Base-by-base conservation (phyloP, 2,888 invertebrate genomes). In the Entomobrya multifasciata region DNA sequence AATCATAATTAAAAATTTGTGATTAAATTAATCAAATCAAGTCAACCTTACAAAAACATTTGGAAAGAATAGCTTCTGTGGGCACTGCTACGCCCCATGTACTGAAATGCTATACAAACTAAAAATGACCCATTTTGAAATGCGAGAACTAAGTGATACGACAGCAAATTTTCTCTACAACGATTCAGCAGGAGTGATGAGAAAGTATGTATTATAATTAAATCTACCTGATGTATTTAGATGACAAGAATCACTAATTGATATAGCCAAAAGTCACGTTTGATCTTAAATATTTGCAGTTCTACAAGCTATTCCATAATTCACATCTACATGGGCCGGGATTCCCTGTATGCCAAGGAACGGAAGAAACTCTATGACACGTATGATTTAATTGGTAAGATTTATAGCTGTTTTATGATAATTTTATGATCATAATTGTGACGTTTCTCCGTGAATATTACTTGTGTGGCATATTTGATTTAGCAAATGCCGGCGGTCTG, bases 401-500 rank as follows among this genome's bases (percentile, higher is more conserved):
- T 36, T 30, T 55, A 6, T 20, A 78, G n/a, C n/a, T n/a, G n/a
- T n/a, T n/a, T n/a, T n/a, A n/a, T n/a, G n/a, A n/a, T n/a, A n/a
- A n/a, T n/a, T n/a, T n/a, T n/a, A n/a, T n/a, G n/a, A n/a, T n/a
- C n/a, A n/a, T n/a, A n/a, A n/a, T n/a, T n/a, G n/a, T n/a, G n/a
- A n/a, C n/a, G n/a, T n/a, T n/a, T n/a, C n/a, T n/a, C n/a, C n/a
- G n/a, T n/a, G 11, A 8, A 13, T 44, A 25, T 20, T 52, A 10
- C 15, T 67, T 41, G 30, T 6, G 36, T 6, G 4, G 8, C 36
- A 36, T 36, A 36, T 36, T 6, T 36, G 8, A 36, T 36, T 36
- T 47, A 81, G 86, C 76, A 44, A 76, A 77, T 36, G 86, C 76
- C 0, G 86, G 81, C 0, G 86, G 86, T 8, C 17, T 81, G 0